Base-by-base conservation (phyloP, 2,113 vertebrate genomes). In the Triplophysa tibetana region DNA sequence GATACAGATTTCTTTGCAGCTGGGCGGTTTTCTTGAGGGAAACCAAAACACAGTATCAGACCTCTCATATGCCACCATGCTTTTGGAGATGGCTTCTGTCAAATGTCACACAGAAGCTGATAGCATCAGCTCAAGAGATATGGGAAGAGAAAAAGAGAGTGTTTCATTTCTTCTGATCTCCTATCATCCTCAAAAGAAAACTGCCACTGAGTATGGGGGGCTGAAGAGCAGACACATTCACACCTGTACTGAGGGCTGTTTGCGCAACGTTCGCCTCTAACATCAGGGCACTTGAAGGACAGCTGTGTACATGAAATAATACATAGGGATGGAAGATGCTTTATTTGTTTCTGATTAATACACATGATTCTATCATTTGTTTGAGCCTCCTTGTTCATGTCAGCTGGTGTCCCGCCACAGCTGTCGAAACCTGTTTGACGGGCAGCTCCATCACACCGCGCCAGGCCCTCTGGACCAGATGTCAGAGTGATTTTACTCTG, bases 111-210 rank as follows among this genome's bases (percentile, higher is more conserved):
- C 50, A 78, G 52, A 33, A 50, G 62, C 81, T 75, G 83, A 85
- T 85, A 77, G 66, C 19, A 85, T 87, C 87, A 83, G 65, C 48
- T 81, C 56, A 50, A 50, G 13, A 38, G 21, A 75, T 70, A 74
- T 60, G 82, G 79, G 58, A 72, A 69, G 68, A 66, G 81, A 77
- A 66, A 81, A 56, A 79, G 73, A 81, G 70, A 43, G 65, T 73
- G 74, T 86, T 88, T 88, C 65, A 87, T 88, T 81, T 87, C 61
- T 24, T 75, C 72, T 41, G 6, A 69, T 69, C 24, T 82, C 48
- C 43, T 66, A 41, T 85, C 67, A 48, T 68, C 70, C 75, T 85
- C 43, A 75, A 73, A 84, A 73, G 38, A 65, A 26, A 76, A 65
- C 11, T 12, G 0, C 19, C 45, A 38, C 21, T 75, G 58, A 9